Base-by-base conservation (phyloP, 2,113 vertebrate species). In the Verasper variegatus region DNA sequence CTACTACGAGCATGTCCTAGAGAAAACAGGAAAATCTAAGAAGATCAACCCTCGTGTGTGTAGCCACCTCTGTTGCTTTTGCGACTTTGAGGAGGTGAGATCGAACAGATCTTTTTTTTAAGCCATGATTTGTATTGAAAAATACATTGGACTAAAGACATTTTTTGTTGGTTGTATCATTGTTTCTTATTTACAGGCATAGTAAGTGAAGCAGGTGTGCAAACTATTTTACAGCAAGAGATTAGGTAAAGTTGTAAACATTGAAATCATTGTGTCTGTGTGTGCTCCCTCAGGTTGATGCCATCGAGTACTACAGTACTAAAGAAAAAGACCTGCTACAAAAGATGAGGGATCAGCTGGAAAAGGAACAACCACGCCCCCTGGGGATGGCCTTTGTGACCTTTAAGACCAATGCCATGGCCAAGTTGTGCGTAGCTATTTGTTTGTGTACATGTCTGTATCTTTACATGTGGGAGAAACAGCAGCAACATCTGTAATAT, bases 371-470 rank as follows among this genome's bases (percentile, higher is more conserved):
- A 17, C 90, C 86, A 68, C 88, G 83, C 56, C 93, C 96, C 0
- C 88, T 99, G 78, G 97, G 97, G 77, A 95, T 99, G 82, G 98
- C 96, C 65, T 99, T 98, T 12, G 94, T 99, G 86, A 97, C 97
- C 7, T 93, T 99, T 78, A 93, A 96, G 86, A 96, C 95, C 5
- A 95, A 97, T 68, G 93, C 94, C 42, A 99, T 97, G 97, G 96
- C 97, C 72, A 95, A 95, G 55, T 94, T 90, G 98, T 99, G 90
- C 96, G 96, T 95, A 68, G 15, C 17, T 26, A 61, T 40, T 27
- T 56, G 14, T 35, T 24, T 11, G 26, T 35, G 9, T 1, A n/a
- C 20, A 24, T 0, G 1, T 47, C 4, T 66, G 17, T 27, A 8
- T 37, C 21, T 64, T 40, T 37, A n/a, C 8, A 59, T 1, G 23